Conservation (phyloP, 1,140 invertebrate species). For the Hesperophylax magnus region DNA sequence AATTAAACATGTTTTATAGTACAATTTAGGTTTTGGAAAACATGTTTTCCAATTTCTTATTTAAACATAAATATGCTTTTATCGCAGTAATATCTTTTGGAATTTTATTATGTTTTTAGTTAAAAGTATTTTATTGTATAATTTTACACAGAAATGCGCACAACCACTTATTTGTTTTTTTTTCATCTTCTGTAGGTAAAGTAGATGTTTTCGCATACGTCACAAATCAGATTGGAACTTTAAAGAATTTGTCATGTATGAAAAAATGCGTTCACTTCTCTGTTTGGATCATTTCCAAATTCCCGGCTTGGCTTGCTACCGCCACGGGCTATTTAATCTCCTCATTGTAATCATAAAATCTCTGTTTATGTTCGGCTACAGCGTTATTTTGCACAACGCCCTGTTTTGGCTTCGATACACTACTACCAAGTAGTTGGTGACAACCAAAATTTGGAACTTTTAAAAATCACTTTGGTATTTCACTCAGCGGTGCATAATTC, state of each 20-base stretch:
- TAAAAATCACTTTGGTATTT: constrained; percentile 10
- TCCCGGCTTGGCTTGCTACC: constrained; percentile 10
- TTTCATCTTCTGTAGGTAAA: not conserved
- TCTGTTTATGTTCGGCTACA: constrained; percentile 52
- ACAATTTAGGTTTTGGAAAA: too few species aligned
- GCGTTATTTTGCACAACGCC: constrained; percentile 38
- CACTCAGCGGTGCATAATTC: not conserved
- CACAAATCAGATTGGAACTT: not conserved
- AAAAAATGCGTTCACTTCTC: constrained; percentile 27
- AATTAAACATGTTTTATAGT: too few species aligned
- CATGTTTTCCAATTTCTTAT: too few species aligned
- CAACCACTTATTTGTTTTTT: too few species aligned
- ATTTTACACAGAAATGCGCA: too few species aligned
- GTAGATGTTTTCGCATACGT: not conserved
- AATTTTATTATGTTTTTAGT: too few species aligned
- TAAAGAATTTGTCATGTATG: not conserved
- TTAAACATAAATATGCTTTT: too few species aligned
- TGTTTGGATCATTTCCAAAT: constrained; percentile 48
- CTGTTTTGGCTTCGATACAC: constrained; percentile 7
- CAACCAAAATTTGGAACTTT: constrained; percentile 8
- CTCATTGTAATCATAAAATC: constrained; percentile 51
- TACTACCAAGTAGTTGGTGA: not conserved
- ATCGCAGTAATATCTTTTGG: too few species aligned
- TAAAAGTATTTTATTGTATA: too few species aligned
- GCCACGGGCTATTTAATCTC: constrained; percentile 43